Base-by-base conservation (phyloP, 2,113 vertebrate species). In the Gopherus flavomarginatus region DNA sequence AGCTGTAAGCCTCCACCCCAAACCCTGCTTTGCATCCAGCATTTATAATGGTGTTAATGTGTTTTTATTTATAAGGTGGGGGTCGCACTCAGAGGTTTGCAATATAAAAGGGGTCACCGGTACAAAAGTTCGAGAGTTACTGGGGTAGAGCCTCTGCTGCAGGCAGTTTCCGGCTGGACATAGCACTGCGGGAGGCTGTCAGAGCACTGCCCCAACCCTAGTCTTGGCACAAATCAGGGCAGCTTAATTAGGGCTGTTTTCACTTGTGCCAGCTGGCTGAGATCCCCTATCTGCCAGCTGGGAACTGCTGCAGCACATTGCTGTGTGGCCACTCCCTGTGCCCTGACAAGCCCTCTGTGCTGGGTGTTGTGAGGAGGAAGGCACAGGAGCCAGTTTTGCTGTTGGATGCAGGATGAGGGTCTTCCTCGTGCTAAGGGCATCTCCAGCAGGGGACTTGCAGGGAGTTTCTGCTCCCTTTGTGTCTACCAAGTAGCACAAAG, bases 101-200 rank as follows among this genome's bases (percentile, higher is more conserved):
- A 49, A 11, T 11, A 49, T 11, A 10, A 49, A 49, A 49, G 47
- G 47, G 47, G 47, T 49, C 47, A 11, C 47, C 9, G 47, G 47
- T 49, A 49, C 47, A 49, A 49, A 49, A 49, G 47, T 49, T 49
- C 10, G 47, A 49, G 47, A 49, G 11, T 10, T 49, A 11, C 47
- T 49, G 8, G 79, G 87, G 16, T 2, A 47, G 11, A 47, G 8
- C 0, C 0, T 69, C 79, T 44, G 77, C 31, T 0, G 0, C 6
- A 11, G 13, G 16, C 54, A 62, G 42, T 21, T 90, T 92, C 83
- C 77, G 82, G 1, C 13, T 24, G 59, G 31, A 78, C 12, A 13
- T n/a, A 1, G 16, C 3, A 12, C 44, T 57, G 81, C 8, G 6
- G 65, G 82, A 87, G 8, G 2, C 3, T 81, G 44, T 82, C 42